Evolutionary conservation across 2,888 invertebrate species (phyloP), one percentile per base, ranked within the genome.

Genomic region (Liodrosophila aerea): DNA sequence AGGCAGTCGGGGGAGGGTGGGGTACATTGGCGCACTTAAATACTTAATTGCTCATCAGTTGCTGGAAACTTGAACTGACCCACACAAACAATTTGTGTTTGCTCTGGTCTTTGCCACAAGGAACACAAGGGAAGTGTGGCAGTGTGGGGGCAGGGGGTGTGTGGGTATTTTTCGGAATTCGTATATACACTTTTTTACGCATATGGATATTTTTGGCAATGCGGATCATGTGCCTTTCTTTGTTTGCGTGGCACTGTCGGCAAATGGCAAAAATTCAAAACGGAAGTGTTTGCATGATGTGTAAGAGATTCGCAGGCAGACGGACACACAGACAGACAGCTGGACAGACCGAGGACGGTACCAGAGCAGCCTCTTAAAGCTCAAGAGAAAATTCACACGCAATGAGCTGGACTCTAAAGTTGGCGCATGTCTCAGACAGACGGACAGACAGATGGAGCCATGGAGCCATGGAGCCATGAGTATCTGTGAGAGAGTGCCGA

Each of bases 271-370:
- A 61, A 1, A 29, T 22, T 34, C 44, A 58, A 82, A 85, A 70
- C 81, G 81, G 81, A 82, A 82, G 78, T 85, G 80, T 73, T 85
- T 82, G 72, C 51, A 57, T 51, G 80, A 76, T 85, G 85, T 82
- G 85, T 85, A 85, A 84, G 73, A 76, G 52, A 43, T 30, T 36
- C 57, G 8, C 22, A 18, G 16, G 12, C 7, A 12, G 41, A 33
- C 27, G 15, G 31, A 41, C 8, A 9, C 16, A 45, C 4, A 7
- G 29, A 30, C 9, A 29, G n/a, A 34, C 18, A 18, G 11, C 11
- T 0, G 2, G 16, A 31, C 22, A n/a, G 27, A 22, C 22, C 7
- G 41, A n/a, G 4, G 22, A 22, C 22, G 22, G 5, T 4, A 30
- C 39, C 53, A 12, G 30, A n/a, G 18, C 30, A 4, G 37, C 57